Conservation (phyloP, 2,888 invertebrate genomes). For the Liodrosophila aerea region DNA sequence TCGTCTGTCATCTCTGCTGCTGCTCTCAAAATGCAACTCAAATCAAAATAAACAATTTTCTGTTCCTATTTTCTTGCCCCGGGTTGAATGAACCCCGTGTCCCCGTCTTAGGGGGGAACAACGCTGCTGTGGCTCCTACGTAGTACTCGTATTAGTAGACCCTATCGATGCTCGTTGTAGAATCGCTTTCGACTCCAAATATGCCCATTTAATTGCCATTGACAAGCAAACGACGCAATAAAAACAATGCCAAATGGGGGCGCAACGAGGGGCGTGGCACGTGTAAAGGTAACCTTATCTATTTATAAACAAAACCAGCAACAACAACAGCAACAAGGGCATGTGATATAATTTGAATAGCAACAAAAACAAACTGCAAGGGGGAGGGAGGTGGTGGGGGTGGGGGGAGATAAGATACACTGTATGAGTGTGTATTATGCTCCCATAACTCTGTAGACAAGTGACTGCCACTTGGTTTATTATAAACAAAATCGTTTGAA, state of each 20-base stretch:
- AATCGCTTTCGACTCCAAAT: conserved; percentile 20
- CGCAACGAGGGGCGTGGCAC: conserved; percentile 27
- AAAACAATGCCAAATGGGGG: conserved; percentile 19
- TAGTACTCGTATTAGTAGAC: not conserved
- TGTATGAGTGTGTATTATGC: conserved; percentile 10
- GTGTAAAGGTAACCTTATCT: conserved; percentile 35
- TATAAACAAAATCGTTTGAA: conserved; percentile 73
- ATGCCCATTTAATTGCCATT: conserved; percentile 44
- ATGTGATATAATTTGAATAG: conserved; percentile 22
- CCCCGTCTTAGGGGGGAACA: conserved; percentile 1
- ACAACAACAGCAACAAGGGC: no score
- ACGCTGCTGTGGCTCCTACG: no score
- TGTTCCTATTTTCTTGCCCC: conserved; percentile 25
- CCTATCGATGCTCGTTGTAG: conserved; percentile 1
- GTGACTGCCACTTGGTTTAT: conserved; percentile 49
- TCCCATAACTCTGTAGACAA: conserved; percentile 19
- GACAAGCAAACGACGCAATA: conserved; percentile 45
- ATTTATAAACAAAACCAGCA: conserved; percentile 20
- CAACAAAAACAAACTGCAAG: conserved; percentile 18
- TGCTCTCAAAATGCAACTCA: conserved; percentile 31
- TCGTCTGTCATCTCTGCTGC: conserved; percentile 5
- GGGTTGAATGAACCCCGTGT: conserved; percentile 51
- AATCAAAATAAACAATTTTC: conserved; percentile 51
- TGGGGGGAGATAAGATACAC: not conserved
- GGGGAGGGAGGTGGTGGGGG: not conserved